Evolutionary conservation across 2,888 invertebrate genomes (phyloP).

Genomic region (Heterodera filipjevi): DNA sequence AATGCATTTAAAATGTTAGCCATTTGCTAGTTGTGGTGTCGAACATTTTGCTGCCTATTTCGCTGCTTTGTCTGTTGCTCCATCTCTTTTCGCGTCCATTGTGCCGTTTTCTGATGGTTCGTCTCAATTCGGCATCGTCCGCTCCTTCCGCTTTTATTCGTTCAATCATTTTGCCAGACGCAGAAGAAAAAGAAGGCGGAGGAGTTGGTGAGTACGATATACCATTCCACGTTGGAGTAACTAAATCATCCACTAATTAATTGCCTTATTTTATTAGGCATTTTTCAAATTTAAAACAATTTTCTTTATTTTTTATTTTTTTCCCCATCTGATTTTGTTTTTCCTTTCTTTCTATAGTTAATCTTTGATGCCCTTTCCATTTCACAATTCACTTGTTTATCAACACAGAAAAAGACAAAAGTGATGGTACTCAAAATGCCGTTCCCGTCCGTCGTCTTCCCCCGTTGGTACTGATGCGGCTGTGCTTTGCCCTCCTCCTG

Average conservation of each 20-base stretch:
- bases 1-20: too few species aligned
- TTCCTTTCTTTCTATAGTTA: too few species aligned
- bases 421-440: background rate
- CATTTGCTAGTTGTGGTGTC: background rate
- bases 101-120: background rate
- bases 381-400: too few species aligned
- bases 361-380: too few species aligned
- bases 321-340: background rate
- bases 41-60: background rate
- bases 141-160: background rate
- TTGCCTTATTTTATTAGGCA: background rate
- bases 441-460: background rate
- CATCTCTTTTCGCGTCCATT: slow-evolving; percentile 4
- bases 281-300: background rate
- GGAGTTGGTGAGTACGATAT: background rate
- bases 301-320: background rate
- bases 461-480: background rate
- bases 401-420: background rate
- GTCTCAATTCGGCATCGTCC: background rate
- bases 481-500: background rate
- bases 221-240: background rate
- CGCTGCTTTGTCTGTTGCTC: slow-evolving; percentile 1
- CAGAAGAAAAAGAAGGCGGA: background rate
- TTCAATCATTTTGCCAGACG: background rate
- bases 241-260: background rate